Percentiles rank a stretch among this genome's conserved stretches.
phyloP scores from a whole-genome alignment of 2,797 vertebrate genomes.

The Carapus acus region DNA sequence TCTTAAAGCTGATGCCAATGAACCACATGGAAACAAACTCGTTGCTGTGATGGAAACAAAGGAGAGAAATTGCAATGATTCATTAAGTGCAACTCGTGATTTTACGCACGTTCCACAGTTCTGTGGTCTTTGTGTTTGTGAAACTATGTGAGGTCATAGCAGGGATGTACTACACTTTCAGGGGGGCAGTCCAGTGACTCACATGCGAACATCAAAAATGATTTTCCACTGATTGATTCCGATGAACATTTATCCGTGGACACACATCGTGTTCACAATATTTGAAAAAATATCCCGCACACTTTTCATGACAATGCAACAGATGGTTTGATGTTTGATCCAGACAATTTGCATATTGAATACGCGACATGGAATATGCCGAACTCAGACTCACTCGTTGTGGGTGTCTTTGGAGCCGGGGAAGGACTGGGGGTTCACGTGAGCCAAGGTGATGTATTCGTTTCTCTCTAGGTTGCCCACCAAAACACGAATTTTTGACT shows the following conservation, averaged over 20 bases:
- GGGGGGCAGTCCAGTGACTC: background rate
- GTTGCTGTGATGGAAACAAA: constrained; percentile 68
- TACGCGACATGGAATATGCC: background rate
- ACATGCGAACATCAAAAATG: background rate
- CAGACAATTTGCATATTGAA: background rate
- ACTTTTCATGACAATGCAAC: background rate
- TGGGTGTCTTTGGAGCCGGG: constrained; percentile 82
- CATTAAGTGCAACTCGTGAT: background rate
- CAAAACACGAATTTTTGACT: constrained; percentile 97
- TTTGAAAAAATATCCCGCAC: background rate
- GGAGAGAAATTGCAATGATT: too few relatives aligned
- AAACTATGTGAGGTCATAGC: background rate
- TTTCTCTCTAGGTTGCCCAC: constrained; percentile 95
- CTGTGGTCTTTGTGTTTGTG: too few relatives aligned
- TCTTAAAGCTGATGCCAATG: constrained; percentile 94
- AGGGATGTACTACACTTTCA: background rate
- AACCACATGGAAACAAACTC: constrained; percentile 95
- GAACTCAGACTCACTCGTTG: constrained; percentile 76
- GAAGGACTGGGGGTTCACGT: constrained; percentile 96
- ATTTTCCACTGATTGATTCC: background rate
- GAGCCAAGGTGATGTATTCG: constrained; percentile 92
- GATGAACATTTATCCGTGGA: background rate
- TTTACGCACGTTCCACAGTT: background rate
- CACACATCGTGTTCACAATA: background rate
- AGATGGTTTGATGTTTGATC: too few relatives aligned